These are phyloP conservation scores for Scortum barcoo DNA, from an alignment of 2,113 vertebrate species.

Conservation along the genomic window DNA sequence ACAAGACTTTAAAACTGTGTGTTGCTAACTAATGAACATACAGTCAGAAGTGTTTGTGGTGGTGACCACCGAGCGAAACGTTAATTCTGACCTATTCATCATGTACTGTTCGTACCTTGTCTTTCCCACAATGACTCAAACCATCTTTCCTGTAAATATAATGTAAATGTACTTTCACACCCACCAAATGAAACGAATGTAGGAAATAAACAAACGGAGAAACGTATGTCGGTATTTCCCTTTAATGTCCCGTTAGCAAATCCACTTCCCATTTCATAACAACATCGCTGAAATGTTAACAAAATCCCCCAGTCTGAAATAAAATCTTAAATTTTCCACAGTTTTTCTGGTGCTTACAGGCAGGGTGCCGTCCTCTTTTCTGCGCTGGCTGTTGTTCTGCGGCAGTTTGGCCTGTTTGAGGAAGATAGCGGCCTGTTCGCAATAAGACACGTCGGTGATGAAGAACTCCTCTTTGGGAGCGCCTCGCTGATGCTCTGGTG, in stretches of 20 bases:
- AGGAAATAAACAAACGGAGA: not conserved
- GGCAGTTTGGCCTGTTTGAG: slow-evolving; percentile 83
- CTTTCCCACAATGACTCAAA: not conserved
- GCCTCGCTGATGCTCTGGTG: slow-evolving; percentile 58
- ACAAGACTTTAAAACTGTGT: not conserved
- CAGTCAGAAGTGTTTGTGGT: not conserved
- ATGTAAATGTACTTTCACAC: not conserved
- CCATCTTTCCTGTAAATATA: not conserved
- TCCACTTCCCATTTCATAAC: not conserved
- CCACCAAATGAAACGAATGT: not conserved
- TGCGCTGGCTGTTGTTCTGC: slow-evolving; percentile 68
- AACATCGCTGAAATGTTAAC: not conserved
- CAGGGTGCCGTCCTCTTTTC: slow-evolving; percentile 83
- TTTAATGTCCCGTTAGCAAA: not conserved
- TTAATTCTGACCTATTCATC: not conserved
- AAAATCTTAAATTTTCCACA: not conserved
- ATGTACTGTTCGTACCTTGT: not conserved
- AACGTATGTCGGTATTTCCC: not conserved
- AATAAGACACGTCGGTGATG: slow-evolving; percentile 90
- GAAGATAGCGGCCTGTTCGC: slow-evolving; percentile 88
- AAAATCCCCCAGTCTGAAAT: not conserved
- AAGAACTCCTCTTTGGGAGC: slow-evolving; percentile 83
- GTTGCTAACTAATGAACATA: not conserved
- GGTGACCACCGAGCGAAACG: not conserved
- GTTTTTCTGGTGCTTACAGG: slow-evolving; percentile 83